These are phyloP conservation scores for Mylabris phalerata DNA, from an alignment of 1,140 invertebrate genomes.

Conservation along the genomic window DNA sequence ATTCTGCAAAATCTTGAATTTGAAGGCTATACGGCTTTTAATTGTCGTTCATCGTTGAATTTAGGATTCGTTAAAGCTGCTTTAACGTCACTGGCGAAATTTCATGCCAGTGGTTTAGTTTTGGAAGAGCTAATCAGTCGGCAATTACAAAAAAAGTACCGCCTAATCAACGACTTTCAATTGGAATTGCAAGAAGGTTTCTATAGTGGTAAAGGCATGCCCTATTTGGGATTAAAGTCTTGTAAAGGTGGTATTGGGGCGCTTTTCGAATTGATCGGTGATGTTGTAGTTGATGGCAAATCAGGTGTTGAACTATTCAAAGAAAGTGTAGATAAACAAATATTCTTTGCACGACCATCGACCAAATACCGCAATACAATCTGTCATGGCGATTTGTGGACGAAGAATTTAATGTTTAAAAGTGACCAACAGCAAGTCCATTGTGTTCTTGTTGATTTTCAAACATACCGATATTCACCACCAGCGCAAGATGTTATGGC, in stretches of 20 bases:
- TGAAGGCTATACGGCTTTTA: background rate
- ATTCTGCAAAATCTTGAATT: constrained; percentile 12
- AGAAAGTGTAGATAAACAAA: background rate
- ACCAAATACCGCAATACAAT: constrained; percentile 2
- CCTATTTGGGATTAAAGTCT: background rate
- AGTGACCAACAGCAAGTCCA: constrained; percentile 16
- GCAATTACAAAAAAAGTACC: too few species aligned
- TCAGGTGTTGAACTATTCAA: background rate
- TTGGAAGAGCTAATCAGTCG: constrained; percentile 8
- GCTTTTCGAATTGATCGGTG: background rate
- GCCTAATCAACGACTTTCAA: background rate
- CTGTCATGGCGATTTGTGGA: constrained; percentile 47
- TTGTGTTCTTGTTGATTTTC: constrained; percentile 48
- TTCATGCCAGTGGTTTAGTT: constrained; percentile 8
- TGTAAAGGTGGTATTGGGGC: background rate
- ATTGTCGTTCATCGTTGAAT: background rate
- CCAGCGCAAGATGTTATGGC: constrained; percentile 44
- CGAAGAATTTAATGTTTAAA: constrained; percentile 47
- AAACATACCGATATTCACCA: constrained; percentile 46
- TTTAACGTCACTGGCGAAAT: constrained; percentile 7
- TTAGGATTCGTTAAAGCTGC: constrained; percentile 3
- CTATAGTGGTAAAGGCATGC: background rate
- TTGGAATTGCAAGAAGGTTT: constrained; percentile 5
- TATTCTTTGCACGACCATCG: background rate
- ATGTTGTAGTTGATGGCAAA: background rate